Evolutionary conservation across 2,888 invertebrate species (phyloP).

Genomic region (Acrobasis repandana): DNA sequence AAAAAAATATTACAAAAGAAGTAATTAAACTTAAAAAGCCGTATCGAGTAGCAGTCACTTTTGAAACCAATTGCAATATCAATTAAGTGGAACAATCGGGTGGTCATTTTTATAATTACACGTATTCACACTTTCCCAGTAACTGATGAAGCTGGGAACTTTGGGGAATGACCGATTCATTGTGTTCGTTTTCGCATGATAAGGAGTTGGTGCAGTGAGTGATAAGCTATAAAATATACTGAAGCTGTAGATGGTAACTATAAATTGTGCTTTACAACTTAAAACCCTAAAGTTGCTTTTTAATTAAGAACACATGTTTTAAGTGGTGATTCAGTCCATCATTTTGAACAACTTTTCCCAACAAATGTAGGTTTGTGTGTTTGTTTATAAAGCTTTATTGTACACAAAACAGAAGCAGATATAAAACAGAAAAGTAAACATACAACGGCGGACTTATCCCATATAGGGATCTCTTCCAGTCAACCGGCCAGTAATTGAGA

Average conservation of each 20-base stretch:
- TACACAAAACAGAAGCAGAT: too few relatives aligned
- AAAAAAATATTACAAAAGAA: neutral
- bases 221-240: conserved; percentile 10
- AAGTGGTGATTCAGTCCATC: too few relatives aligned
- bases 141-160: conserved; percentile 43
- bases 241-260: neutral
- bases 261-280: too few relatives aligned
- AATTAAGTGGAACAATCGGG: conserved; percentile 4
- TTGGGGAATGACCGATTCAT: conserved; percentile 43
- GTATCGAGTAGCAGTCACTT: neutral
- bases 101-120: conserved; percentile 38
- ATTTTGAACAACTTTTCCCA: too few relatives aligned
- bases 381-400: too few relatives aligned
- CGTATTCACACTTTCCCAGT: conserved; percentile 48
- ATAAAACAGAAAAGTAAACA: too few relatives aligned
- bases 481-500: too few relatives aligned
- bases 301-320: too few relatives aligned
- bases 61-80: conserved; percentile 3
- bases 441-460: too few relatives aligned
- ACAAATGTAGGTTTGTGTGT: too few relatives aligned
- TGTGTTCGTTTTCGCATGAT: conserved; percentile 39
- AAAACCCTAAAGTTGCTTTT: too few relatives aligned
- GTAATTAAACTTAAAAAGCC: neutral
- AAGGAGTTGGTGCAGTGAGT: conserved; percentile 16
- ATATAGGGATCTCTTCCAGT: too few relatives aligned